A percentile compares a stretch with the other conserved stretches of the same genome.
Evolutionary conservation across 2,888 invertebrate species (phyloP).

Genomic region (Baccha elongata): DNA sequence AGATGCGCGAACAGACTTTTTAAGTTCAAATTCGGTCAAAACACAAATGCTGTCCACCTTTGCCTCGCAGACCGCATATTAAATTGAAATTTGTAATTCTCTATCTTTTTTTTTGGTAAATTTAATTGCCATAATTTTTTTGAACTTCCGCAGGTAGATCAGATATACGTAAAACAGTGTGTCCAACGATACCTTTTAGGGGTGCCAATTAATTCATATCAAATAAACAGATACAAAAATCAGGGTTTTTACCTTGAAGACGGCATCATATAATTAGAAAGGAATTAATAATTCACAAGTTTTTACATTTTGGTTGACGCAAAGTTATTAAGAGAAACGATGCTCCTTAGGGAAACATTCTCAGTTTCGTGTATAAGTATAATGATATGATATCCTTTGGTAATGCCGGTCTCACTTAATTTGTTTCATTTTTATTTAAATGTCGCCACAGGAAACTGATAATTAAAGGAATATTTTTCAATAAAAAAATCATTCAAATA

Average conservation of each 20-base stretch:
- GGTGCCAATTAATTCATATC: slow-evolving; percentile 59
- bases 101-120: slow-evolving; percentile 13
- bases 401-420: background rate
- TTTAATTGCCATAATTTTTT: slow-evolving; percentile 43
- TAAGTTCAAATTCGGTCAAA: slow-evolving; percentile 44
- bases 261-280: slow-evolving; percentile 41
- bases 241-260: slow-evolving; percentile 32
- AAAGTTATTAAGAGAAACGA: background rate
- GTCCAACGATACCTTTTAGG: slow-evolving; percentile 13
- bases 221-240: background rate
- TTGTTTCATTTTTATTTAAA: background rate
- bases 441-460: background rate
- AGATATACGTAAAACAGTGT: background rate
- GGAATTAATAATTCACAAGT: slow-evolving; percentile 48
- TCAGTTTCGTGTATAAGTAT: background rate
- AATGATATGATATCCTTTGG: slow-evolving; percentile 6
- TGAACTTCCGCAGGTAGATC: slow-evolving; percentile 46
- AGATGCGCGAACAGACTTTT: background rate
- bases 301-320: background rate
- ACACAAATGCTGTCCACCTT: slow-evolving; percentile 39
- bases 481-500: slow-evolving; percentile 34
- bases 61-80: background rate
- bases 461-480: slow-evolving; percentile 21
- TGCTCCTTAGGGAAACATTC: background rate
- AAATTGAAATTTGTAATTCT: no score